Evolutionary conservation across 2,888 invertebrate species (phyloP).

Genomic region (Troglohyphantes excavatus): DNA sequence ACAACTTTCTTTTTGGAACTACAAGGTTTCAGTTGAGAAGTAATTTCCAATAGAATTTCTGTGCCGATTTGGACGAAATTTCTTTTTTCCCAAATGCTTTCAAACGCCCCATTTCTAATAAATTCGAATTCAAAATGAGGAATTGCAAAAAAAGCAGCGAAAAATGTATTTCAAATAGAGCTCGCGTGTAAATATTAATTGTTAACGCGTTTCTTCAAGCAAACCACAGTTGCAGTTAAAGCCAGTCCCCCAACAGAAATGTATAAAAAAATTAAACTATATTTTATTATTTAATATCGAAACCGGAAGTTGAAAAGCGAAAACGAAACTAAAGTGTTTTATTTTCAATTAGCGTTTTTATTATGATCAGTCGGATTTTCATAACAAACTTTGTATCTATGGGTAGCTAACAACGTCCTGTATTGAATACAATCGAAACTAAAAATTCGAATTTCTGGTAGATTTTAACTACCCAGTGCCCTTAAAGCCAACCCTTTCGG

Average conservation of each 20-base stretch:
- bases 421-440: neutral
- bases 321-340: neutral
- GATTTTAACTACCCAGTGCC: neutral
- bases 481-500: no score
- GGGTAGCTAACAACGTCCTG: neutral
- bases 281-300: neutral
- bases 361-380: neutral
- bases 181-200: neutral
- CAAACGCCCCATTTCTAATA: neutral
- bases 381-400: neutral
- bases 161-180: neutral
- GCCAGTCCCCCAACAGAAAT: neutral
- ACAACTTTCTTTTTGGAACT: neutral
- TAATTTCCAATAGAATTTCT: neutral
- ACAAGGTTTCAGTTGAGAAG: neutral
- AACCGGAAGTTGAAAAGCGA: neutral
- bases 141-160: neutral
- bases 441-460: neutral
- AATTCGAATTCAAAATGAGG: neutral
- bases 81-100: neutral
- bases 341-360: neutral
- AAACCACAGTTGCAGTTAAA: neutral
- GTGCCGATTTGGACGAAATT: neutral
- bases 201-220: neutral
- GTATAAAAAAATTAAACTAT: neutral